A percentile compares a stretch with the other conserved stretches of the same genome.
phyloP scores from a whole-genome alignment of 2,888 invertebrate genomes.

The Candidula unifasciata region DNA sequence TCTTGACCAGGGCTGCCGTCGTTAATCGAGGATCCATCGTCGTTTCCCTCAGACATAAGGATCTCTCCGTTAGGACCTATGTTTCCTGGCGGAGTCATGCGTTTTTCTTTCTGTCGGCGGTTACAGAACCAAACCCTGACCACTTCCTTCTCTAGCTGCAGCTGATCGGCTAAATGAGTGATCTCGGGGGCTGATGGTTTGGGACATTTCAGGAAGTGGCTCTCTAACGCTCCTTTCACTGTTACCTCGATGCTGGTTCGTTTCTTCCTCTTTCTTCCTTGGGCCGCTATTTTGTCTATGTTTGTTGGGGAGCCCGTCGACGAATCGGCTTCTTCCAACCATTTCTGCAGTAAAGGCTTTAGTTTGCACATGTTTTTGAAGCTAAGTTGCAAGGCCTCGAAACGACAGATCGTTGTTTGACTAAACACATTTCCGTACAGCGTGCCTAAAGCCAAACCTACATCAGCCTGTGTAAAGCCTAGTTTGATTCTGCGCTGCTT shows the following conservation, averaged over 20 bases:
- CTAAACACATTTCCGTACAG: constrained; percentile 99
- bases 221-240: constrained; percentile 94
- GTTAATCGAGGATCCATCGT: constrained; percentile 52
- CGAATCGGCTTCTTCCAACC: constrained; percentile 99
- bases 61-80: constrained; percentile 75
- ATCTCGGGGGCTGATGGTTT: constrained; percentile 99
- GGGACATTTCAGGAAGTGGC: constrained; percentile 98
- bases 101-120: constrained; percentile 83
- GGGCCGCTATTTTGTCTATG: constrained; percentile 99
- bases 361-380: constrained; percentile 99
- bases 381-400: constrained; percentile 98
- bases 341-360: constrained; percentile 98
- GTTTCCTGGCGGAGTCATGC: constrained; percentile 74
- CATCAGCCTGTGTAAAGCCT: constrained; percentile 99
- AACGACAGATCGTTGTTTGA: constrained; percentile 99
- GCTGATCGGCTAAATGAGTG: constrained; percentile 92
- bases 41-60: constrained; percentile 62
- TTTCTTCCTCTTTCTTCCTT: constrained; percentile 99
- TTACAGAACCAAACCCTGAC: constrained; percentile 99
- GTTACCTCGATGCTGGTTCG: constrained; percentile 99
- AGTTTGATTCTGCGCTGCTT: constrained; percentile 99
- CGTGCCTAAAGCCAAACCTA: constrained; percentile 97
- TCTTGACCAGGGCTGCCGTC: constrained; percentile 48
- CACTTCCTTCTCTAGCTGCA: constrained; percentile 99
- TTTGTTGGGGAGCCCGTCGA: constrained; percentile 98